These are phyloP conservation scores for Holotrichia oblita DNA, from an alignment of 1,140 invertebrate species.

Conservation along the genomic window DNA sequence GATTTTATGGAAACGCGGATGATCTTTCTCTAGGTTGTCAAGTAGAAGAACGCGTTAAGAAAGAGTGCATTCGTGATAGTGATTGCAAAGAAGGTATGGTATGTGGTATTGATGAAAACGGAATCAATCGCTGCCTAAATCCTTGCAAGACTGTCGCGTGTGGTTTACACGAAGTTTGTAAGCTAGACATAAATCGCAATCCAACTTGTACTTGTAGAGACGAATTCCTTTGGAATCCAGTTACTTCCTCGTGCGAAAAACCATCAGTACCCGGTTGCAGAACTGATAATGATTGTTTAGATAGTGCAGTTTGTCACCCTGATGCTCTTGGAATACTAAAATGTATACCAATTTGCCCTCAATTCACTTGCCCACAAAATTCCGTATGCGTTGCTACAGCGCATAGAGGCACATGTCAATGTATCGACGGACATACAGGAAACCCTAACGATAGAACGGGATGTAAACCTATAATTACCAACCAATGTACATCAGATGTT, in stretches of 20 bases:
- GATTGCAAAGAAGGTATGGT: constrained; percentile 77
- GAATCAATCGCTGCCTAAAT: constrained; percentile 75
- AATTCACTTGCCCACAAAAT: constrained; percentile 84
- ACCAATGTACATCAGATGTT: constrained; percentile 80
- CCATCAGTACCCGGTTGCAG: constrained; percentile 84
- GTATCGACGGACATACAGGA: constrained; percentile 80
- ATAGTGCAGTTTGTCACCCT: constrained; percentile 74
- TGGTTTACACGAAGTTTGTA: constrained; percentile 82
- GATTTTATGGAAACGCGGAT: constrained; percentile 79
- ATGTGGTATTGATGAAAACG: constrained; percentile 67
- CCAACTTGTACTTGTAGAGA: constrained; percentile 81
- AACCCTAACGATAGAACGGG: constrained; percentile 90
- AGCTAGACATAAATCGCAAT: constrained; percentile 69
- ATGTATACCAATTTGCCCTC: constrained; percentile 78
- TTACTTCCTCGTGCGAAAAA: constrained; percentile 82
- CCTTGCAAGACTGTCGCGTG: constrained; percentile 82
- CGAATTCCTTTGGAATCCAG: constrained; percentile 83
- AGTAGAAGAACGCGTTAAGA: constrained; percentile 66
- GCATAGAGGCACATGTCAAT: constrained; percentile 82
- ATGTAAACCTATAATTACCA: constrained; percentile 74
- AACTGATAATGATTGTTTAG: constrained; percentile 75
- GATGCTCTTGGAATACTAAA: constrained; percentile 87
- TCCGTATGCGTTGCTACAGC: constrained; percentile 79
- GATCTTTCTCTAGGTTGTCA: constrained; percentile 81
- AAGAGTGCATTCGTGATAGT: constrained; percentile 72